Base-by-base conservation (phyloP, 2,888 invertebrate genomes). In the Diaphora mendica region DNA sequence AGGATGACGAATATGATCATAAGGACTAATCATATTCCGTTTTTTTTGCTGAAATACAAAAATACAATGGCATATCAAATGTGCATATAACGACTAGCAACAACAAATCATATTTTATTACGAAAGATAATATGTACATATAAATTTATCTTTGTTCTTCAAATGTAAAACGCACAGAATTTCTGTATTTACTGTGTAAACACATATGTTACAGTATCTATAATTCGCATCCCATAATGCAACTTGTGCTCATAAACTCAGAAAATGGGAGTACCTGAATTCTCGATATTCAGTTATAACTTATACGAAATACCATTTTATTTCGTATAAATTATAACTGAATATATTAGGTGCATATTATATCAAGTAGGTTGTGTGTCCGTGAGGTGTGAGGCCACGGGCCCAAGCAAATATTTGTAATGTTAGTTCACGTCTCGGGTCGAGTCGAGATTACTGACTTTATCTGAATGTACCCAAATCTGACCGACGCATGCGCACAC, bases 331-430 rank as follows among this genome's bases (percentile, higher is more conserved):
- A 62, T 62, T 35, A 15, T 68, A 68, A 51, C n/a, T 51, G 35
- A 23, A 67, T 69, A 33, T 48, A 33, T 48, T 44, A 62, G 9
- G 77, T 83, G 76, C 75, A 78, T 84, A 71, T 82, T 79, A 70
- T 68, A 65, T 81, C 77, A 79, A 81, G 78, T 79, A 81, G 81
- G 68, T 77, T 77, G 78, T 76, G 72, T 80, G 66, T 75, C 68
- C 69, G 70, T 86, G 81, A 89, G 85, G 88, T 87, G 88, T 87
- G 88, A 87, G 87, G 88, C 88, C 85, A 81, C 82, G 84, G 85
- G 85, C 87, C 88, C 79, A 78, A 83, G 87, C 91, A 93, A 94
- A 94, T 93, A 94, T 94, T 94, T 93, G 91, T 87, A 80, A 78
- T 86, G 90, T 89, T 89, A 87, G 89, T 89, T 89, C 83, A 82